Conservation (phyloP, 2,113 vertebrate genomes). For the Ochotona princeps region DNA sequence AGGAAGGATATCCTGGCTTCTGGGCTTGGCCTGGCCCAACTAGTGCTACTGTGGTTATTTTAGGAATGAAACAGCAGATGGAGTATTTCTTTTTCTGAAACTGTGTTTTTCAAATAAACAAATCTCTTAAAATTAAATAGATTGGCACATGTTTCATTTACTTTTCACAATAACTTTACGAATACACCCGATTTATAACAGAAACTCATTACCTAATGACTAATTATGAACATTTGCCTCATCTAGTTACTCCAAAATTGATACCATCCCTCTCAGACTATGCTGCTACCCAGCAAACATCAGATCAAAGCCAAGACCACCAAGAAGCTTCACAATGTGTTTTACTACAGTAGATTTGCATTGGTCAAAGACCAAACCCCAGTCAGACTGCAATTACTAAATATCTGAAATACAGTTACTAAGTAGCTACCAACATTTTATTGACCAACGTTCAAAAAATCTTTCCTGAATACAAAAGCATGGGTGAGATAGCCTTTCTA, state of each 20-base stretch:
- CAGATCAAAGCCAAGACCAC: neutral
- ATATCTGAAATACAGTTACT: neutral
- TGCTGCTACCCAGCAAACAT: neutral
- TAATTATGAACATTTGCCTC: neutral
- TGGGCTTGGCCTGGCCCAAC: too few species aligned
- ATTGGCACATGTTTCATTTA: neutral
- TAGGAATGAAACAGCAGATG: too few species aligned
- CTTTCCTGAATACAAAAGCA: constrained; percentile 9
- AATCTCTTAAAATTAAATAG: neutral
- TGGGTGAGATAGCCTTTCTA: neutral
- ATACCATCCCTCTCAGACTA: neutral
- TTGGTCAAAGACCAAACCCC: neutral
- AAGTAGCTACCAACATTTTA: neutral
- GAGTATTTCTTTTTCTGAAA: too few species aligned
- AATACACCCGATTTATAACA: neutral
- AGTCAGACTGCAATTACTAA: neutral
- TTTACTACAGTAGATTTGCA: neutral
- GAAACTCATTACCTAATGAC: neutral
- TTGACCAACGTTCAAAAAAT: neutral
- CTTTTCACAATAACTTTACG: neutral
- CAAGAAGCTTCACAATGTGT: neutral
- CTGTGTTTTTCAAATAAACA: too few species aligned
- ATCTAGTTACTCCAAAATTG: neutral
- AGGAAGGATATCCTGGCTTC: too few species aligned
- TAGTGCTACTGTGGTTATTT: too few species aligned